phyloP scores from a whole-genome alignment of 2,797 vertebrate species.

The Melanotaenia maccullochi region DNA sequence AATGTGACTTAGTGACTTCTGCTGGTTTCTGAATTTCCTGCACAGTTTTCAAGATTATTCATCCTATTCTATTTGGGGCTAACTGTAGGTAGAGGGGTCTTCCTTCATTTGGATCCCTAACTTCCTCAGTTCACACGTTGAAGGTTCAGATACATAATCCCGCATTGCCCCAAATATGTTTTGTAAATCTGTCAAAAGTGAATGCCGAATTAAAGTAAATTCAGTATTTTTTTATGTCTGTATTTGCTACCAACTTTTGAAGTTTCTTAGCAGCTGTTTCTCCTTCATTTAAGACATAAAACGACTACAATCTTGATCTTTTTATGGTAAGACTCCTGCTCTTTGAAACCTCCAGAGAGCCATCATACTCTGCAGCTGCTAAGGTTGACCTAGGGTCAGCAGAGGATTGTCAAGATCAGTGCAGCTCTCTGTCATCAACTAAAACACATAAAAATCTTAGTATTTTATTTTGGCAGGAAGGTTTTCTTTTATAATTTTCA shows the following conservation, averaged over 20 bases:
- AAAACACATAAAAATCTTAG: background rate
- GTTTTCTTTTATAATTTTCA: background rate
- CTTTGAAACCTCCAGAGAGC: background rate
- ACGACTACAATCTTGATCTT: background rate
- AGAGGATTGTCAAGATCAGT: background rate
- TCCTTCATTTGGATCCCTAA: background rate
- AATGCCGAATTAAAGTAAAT: background rate
- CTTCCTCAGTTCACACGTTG: background rate
- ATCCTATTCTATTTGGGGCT: background rate
- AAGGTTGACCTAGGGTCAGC: background rate
- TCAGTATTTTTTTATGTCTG: background rate
- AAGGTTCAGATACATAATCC: background rate
- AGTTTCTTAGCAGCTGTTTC: background rate
- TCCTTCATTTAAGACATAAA: background rate
- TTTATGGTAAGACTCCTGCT: background rate
- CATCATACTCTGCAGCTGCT: background rate
- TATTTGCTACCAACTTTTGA: background rate
- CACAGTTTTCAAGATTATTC: background rate
- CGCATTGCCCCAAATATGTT: background rate
- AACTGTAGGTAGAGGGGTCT: background rate
- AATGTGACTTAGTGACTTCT: background rate
- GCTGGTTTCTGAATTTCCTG: background rate
- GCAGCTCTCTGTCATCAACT: background rate
- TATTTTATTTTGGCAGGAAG: background rate
- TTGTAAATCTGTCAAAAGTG: background rate